Evolutionary conservation across 2,888 invertebrate species (phyloP), one percentile per base, ranked within the genome.

Genomic region (Diploptera punctata): DNA sequence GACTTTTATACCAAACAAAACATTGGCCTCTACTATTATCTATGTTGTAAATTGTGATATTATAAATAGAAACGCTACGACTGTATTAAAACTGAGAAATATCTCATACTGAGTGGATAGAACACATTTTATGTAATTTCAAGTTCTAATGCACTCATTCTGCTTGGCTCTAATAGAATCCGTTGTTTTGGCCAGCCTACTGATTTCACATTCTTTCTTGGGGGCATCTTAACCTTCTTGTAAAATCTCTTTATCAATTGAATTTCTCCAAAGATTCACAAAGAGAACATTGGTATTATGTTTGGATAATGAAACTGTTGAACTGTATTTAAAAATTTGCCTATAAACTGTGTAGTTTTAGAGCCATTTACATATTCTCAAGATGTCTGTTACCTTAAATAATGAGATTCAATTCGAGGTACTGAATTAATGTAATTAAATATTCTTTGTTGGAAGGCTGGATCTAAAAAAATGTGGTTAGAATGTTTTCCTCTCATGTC

Each of bases 321-420:
- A 67, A 67, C 49, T 67, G 13, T 13, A 47, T 47, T n/a, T 47
- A 21, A 67, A 62, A 67, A 67, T 67, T 47, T 44, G 44, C 19
- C 3, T 49, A 10, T 67, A 49, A 7, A 31, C 49, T 44, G 10
- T 67, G 2, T 67, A 67, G 74, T 79, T 76, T 79, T 79, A 67
- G 74, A 72, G 57, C 77, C 77, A 49, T 76, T 79, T 73, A 78
- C 76, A 57, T 67, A 75, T 68, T 77, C 74, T 52, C 74, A 74
- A 19, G 74, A 72, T 57, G 77, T 79, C 72, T 77, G 73, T 49
- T 74, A 72, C 61, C 78, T 69, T 19, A 76, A 60, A 70, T 78
- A 77, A 72, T 78, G 78, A 33, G 76, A 77, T 71, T 79, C 78
- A 38, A 80, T 72, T 73, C 76, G 70, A 33, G 77, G 77, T 76